These are phyloP conservation scores for Phrynocephalus versicolor DNA, from an alignment of 2,113 vertebrate species.

Conservation along the genomic window DNA sequence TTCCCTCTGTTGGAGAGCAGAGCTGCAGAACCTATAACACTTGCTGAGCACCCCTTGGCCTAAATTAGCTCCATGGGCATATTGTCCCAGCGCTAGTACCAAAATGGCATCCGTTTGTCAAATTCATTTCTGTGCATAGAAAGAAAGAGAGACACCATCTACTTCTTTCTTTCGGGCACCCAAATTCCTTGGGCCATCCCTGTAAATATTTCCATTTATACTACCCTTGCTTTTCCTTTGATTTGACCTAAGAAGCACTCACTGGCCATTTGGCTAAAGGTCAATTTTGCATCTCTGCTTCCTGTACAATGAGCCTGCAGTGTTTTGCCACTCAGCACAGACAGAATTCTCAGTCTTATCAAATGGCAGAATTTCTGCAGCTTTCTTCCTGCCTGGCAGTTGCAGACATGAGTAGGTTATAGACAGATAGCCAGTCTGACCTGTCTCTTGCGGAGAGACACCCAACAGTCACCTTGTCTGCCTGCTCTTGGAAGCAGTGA, in stretches of 20 bases:
- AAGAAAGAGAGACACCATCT: not conserved
- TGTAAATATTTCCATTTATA: not conserved
- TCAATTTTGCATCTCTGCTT: constrained; percentile 26
- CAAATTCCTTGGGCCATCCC: not conserved
- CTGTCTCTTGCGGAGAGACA: constrained; percentile 47
- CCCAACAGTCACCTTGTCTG: constrained; percentile 55
- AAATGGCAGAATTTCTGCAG: constrained; percentile 53
- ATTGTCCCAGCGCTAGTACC: too few relatives aligned
- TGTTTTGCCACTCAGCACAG: constrained; percentile 37
- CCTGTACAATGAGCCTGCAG: not conserved
- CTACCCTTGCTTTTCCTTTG: not conserved
- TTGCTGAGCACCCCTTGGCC: too few relatives aligned
- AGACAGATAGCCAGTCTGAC: constrained; percentile 47
- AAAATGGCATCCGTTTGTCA: too few relatives aligned
- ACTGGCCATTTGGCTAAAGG: accelerated
- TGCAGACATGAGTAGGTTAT: constrained; percentile 56
- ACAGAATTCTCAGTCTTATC: constrained; percentile 41
- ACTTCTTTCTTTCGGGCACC: not conserved
- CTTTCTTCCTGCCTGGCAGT: constrained; percentile 66
- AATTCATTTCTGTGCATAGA: too few relatives aligned
- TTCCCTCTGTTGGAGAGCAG: too few relatives aligned
- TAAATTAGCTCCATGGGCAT: too few relatives aligned
- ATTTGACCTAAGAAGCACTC: not conserved
- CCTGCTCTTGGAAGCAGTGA: constrained; percentile 16
- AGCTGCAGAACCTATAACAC: too few relatives aligned